These are phyloP conservation scores for Lasioglossum malachurum DNA, from an alignment of 2,888 invertebrate species.

Conservation along the genomic window DNA sequence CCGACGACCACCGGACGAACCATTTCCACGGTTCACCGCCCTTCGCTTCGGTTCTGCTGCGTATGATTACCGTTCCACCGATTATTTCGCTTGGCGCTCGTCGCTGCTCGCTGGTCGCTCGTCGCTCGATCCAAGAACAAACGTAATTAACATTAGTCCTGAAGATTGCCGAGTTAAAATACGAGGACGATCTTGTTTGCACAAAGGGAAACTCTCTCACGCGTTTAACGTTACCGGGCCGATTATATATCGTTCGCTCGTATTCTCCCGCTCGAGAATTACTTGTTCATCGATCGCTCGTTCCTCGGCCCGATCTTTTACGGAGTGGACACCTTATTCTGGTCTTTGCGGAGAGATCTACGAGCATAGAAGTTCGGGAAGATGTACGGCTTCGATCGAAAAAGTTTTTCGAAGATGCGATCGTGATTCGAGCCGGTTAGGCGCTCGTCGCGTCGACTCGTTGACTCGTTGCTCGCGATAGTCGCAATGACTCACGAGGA, in stretches of 20 bases:
- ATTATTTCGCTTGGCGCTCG: constrained; percentile 63
- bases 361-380: not conserved
- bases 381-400: not conserved
- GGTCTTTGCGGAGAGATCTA: not conserved
- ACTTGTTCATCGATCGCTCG: not conserved
- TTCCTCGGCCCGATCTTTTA: not conserved
- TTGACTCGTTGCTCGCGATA: not conserved
- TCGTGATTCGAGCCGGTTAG: constrained; percentile 49
- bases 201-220: constrained; percentile 58
- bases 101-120: constrained; percentile 40
- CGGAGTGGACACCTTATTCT: not conserved
- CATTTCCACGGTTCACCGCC: constrained; percentile 84
- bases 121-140: constrained; percentile 49
- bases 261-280: not conserved
- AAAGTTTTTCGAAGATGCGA: constrained; percentile 21
- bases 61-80: constrained; percentile 72
- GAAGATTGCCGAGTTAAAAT: constrained; percentile 42
- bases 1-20: constrained; percentile 81
- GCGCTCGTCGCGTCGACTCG: constrained; percentile 8
- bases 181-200: constrained; percentile 55
- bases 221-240: constrained; percentile 48
- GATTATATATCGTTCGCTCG: constrained; percentile 14
- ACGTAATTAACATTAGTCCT: constrained; percentile 60
- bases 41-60: constrained; percentile 73
- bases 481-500: constrained; percentile 72